Conservation (phyloP, 2,888 invertebrate genomes). For the Lithodes maja region DNA sequence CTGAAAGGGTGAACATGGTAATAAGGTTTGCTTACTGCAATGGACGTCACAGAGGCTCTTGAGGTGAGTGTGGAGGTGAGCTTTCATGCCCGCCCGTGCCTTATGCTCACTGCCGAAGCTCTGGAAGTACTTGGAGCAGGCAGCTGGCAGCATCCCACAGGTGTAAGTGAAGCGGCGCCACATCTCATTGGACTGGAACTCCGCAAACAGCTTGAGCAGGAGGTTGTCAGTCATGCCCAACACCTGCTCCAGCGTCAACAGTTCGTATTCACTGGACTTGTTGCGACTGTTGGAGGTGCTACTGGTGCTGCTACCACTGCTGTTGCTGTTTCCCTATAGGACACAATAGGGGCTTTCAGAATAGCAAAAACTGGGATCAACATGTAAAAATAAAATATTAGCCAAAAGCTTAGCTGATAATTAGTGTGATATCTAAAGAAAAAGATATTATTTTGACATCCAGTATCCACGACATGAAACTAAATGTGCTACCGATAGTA, state of each 20-base stretch:
- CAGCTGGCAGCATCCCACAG: conserved; percentile 60
- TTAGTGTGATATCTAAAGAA: no score
- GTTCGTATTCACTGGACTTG: conserved; percentile 51
- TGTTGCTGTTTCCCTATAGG: no score
- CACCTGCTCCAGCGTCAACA: conserved; percentile 61
- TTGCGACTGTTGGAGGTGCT: conserved; percentile 29
- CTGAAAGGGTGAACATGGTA: no score
- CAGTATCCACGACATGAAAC: no score
- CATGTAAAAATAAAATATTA: no score
- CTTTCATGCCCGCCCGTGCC: conserved; percentile 77
- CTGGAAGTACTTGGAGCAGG: conserved; percentile 74
- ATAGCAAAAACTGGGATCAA: no score
- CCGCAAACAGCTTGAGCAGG: conserved; percentile 62
- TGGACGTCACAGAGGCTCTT: conserved; percentile 73
- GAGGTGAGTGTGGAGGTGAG: conserved; percentile 77
- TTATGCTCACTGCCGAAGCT: conserved; percentile 79
- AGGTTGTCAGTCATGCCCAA: conserved; percentile 56
- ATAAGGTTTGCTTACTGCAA: conserved; percentile 72
- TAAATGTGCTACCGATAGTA: no score
- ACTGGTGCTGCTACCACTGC: neutral
- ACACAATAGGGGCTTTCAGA: no score
- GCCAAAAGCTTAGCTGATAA: no score
- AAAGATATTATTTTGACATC: no score
- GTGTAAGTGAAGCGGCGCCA: conserved; percentile 62
- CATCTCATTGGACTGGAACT: conserved; percentile 66